Percentiles rank a stretch among this genome's conserved stretches.
Evolutionary conservation across 2,113 vertebrate species (phyloP).

Genomic region (Tenebrosternarchus preto): DNA sequence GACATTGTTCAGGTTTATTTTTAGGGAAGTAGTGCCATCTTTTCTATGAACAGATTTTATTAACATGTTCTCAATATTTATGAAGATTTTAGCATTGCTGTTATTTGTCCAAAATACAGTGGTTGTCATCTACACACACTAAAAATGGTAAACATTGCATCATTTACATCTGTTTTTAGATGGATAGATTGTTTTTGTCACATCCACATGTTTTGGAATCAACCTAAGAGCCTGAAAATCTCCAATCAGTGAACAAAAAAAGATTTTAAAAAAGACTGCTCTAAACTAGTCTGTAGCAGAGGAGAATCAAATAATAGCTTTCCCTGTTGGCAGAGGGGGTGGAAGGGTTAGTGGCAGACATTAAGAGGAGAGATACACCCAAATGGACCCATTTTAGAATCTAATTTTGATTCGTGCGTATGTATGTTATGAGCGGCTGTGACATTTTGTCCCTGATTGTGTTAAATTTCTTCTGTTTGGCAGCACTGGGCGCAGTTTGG

Average conservation of each 20-base stretch:
- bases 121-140: too few relatives aligned
- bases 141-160: too few relatives aligned
- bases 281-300: constrained; percentile 14
- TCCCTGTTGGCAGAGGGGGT: constrained; percentile 25
- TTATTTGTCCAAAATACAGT: too few relatives aligned
- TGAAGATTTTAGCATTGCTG: too few relatives aligned
- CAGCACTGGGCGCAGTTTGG: constrained; percentile 24
- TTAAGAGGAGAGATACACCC: constrained; percentile 33
- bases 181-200: background rate
- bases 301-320: constrained; percentile 32
- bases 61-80: too few relatives aligned
- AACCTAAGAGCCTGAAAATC: background rate
- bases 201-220: background rate
- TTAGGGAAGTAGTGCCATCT: too few relatives aligned
- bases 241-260: background rate
- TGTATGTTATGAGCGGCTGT: constrained; percentile 41
- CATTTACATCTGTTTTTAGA: too few relatives aligned
- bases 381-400: constrained; percentile 50
- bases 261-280: background rate
- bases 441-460: constrained; percentile 52
- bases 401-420: constrained; percentile 48
- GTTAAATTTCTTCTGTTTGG: constrained; percentile 43
- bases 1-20: too few relatives aligned
- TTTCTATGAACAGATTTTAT: too few relatives aligned
- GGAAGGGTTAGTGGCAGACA: background rate